Base-by-base conservation (phyloP, 2,113 vertebrate species). In the Piaya cayana region DNA sequence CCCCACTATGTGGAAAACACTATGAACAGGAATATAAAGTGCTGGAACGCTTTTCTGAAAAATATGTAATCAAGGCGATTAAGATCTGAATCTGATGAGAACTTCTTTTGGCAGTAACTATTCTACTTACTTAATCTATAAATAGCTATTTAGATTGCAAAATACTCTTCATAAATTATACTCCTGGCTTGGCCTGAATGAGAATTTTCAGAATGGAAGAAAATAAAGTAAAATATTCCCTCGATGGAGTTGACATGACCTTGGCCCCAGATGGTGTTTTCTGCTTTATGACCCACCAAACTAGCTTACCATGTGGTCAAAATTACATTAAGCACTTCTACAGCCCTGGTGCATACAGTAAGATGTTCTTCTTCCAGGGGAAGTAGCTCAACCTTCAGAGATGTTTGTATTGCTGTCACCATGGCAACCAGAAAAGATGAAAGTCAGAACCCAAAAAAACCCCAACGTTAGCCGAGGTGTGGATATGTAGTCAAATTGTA, bases 371-470 rank as follows among this genome's bases (percentile, higher is more conserved):
- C 78, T 84, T 93, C 81, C 70, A 87, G 80, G 72, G 39, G 23
- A 93, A 91, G 83, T 29, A 89, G 95, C 76, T 96, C 88, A 86
- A 88, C 93, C 79, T 97, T 95, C 34, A 45, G 92, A 95, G 84
- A 65, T 97, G 84, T 97, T 97, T 98, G 97, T 97, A 84, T 97
- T 80, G 69, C 88, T 15, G 22, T 97, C 90, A 81, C 90, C 91
- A 93, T 1, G 16, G 94, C 88, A 85, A 98, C 91, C 22, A 72
- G 64, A 72, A 96, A 94, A 97, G 94, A 92, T 95, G 88, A 93
- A 95, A 95, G 69, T 71, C 75, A 71, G 70, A 77, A 26, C 37
- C 21, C 5, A 80, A 91, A 89, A 58, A 70, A 90, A 26, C 2
- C 55, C 55, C 19, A 43, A 43, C 22, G 32, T 77, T 47, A 70